Percentiles rank a stretch among this genome's conserved stretches.
Evolutionary conservation across 2,888 invertebrate genomes (phyloP).

Genomic region (Oxytorus armatus): DNA sequence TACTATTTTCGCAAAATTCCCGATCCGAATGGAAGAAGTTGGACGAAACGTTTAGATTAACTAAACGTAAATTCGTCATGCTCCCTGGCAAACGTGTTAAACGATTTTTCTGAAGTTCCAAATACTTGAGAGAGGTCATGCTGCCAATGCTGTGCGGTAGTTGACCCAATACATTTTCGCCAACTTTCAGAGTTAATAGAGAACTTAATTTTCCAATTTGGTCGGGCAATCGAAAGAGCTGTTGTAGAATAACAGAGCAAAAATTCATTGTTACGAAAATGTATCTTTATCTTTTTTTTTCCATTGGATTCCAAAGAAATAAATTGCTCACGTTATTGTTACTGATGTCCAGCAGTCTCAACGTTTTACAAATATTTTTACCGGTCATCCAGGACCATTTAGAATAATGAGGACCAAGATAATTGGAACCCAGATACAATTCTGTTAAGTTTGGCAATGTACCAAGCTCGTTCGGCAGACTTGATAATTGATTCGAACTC

Average conservation of each 20-base stretch:
- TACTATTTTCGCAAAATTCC: conserved; percentile 66
- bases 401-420: conserved; percentile 85
- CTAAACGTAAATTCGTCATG: conserved; percentile 86
- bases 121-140: conserved; percentile 85
- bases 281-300: not conserved
- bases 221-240: conserved; percentile 86
- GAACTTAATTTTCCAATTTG: conserved; percentile 87
- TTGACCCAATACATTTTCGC: conserved; percentile 86
- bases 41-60: conserved; percentile 86
- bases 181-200: conserved; percentile 88
- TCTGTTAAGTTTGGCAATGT: conserved; percentile 87
- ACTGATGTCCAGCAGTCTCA: conserved; percentile 88
- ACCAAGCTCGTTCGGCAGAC: conserved; percentile 89
- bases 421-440: conserved; percentile 88
- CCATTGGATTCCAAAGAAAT: not conserved
- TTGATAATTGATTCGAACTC: conserved; percentile 89
- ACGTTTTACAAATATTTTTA: conserved; percentile 85
- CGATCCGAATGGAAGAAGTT: conserved; percentile 85
- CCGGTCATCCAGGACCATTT: conserved; percentile 90
- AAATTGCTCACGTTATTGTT: conserved; percentile 86
- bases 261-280: not conserved
- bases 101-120: conserved; percentile 86
- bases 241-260: conserved; percentile 79
- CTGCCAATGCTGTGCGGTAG: conserved; percentile 89
- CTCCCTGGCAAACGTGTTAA: conserved; percentile 87